Conservation (phyloP, 2,797 vertebrate genomes). For the Craterocephalus amniculus region DNA sequence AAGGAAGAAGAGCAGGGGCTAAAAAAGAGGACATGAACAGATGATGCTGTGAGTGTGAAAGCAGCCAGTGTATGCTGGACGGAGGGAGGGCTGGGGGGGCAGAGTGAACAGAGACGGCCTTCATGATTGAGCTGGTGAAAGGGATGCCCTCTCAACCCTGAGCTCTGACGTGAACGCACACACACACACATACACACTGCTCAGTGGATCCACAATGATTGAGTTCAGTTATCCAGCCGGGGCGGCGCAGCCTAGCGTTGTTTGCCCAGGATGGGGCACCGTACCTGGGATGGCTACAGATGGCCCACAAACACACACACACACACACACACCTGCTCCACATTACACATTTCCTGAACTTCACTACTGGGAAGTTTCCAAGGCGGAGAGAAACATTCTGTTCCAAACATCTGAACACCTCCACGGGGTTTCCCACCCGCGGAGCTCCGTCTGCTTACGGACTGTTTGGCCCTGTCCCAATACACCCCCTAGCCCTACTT, state of each 20-base stretch:
- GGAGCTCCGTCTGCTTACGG: not conserved
- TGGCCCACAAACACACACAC: conserved; percentile 14
- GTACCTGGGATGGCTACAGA: conserved; percentile 34
- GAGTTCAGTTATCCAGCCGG: conserved; percentile 28
- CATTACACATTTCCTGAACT: conserved; percentile 32
- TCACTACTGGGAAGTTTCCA: conserved; percentile 7
- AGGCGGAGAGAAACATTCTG: conserved; percentile 6
- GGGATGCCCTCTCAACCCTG: conserved; percentile 56
- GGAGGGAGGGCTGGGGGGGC: conserved; percentile 6
- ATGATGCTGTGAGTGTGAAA: conserved; percentile 57
- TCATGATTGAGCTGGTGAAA: conserved; percentile 73
- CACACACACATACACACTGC: conserved; percentile 20
- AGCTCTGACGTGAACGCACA: conserved; percentile 32
- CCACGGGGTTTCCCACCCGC: not conserved
- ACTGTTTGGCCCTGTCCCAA: not conserved
- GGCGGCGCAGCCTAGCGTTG: conserved; percentile 12
- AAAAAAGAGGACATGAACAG: conserved; percentile 10
- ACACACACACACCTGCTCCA: conserved; percentile 41
- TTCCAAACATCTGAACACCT: conserved; percentile 22
- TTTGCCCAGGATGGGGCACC: conserved; percentile 28
- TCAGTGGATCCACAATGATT: conserved; percentile 10
- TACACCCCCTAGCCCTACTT: too few species aligned
- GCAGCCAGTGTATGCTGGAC: conserved; percentile 62
- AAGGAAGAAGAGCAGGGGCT: conserved; percentile 10
- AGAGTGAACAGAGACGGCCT: conserved; percentile 77